Base-by-base conservation (phyloP, 2,113 vertebrate species). In the Carlito syrichta region DNA sequence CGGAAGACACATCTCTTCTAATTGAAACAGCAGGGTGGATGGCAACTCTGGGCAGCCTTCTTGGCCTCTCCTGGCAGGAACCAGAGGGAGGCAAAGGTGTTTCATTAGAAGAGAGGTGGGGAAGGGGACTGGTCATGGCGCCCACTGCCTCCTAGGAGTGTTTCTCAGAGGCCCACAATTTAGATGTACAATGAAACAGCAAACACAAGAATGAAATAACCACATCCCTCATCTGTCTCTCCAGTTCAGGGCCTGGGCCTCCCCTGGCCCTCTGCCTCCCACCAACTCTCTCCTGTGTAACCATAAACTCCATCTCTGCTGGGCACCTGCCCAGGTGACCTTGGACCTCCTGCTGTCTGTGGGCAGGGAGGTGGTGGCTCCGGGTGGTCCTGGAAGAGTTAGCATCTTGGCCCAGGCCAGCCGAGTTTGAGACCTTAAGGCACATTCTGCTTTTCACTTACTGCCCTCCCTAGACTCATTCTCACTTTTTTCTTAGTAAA, bases 21-120 rank as follows among this genome's bases (percentile, higher is more conserved):
- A 98, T 98, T 98, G 98, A 98, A 98, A 96, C 96, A 95, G 97
- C 91, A 88, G 93, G 96, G 96, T 92, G 83, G 94, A 97, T 96
- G 95, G 83, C 68, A 89, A 95, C 96, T 97, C 96, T 60, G 58
- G 56, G 97, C 90, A 96, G 94, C 89, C 90, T 97, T 86, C 89
- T 62, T 97, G 13, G 82, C 91, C 95, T 95, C 94, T 91, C 96
- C 68, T 89, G 54, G 95, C 3, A 12, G 91, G 97, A 98, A 94
- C 79, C 56, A 68, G 45, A n/a, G 78, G n/a, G 81, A 90, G 92
- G 69, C 95, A 96, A 96, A 91, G 40, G 77, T 63, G 71, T 97
- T 97, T 97, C 60, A 94, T 19, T 54, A 96, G 81, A 73, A 83
- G 63, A 56, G 89, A 89, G 30, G 69, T 43, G 74, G 56, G 73